Percentiles rank a stretch among this genome's conserved stretches.
Evolutionary conservation across 2,888 invertebrate genomes (phyloP).

Genomic region (Panopea generosa): DNA sequence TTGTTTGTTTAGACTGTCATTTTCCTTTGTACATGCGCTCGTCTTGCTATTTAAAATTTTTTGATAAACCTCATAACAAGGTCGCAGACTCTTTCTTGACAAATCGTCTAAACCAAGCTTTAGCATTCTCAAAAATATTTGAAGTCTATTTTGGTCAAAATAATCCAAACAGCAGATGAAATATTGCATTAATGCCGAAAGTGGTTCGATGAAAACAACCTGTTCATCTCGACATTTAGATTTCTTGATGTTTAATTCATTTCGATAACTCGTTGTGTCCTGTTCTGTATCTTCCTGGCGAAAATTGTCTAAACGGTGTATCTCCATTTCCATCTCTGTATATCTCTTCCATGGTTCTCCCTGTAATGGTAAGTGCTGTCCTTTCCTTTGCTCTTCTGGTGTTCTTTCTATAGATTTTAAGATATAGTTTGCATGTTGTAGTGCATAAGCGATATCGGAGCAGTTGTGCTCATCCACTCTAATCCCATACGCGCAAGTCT

Average conservation of each 20-base stretch:
- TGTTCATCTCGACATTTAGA: no score
- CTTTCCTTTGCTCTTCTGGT: background rate
- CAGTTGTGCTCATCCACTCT: background rate
- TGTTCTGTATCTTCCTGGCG: no score
- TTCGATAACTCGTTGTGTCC: no score
- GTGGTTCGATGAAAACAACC: no score
- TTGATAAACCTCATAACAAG: conserved; percentile 4
- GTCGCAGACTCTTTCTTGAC: background rate
- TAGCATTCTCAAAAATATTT: conserved; percentile 14
- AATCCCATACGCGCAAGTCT: no score
- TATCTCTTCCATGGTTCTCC: conserved; percentile 14
- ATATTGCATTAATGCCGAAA: no score
- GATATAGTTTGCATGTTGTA: background rate
- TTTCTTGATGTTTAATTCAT: no score
- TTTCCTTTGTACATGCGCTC: background rate
- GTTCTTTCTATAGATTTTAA: background rate
- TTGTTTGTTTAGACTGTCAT: conserved; percentile 4
- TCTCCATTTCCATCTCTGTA: conserved; percentile 13
- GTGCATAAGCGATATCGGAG: background rate
- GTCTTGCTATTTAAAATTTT: conserved; percentile 2
- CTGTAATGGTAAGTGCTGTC: conserved; percentile 13
- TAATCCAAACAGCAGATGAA: no score
- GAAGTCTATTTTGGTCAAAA: no score
- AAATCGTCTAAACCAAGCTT: conserved; percentile 15
- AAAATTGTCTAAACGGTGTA: background rate